Conservation (phyloP, 2,888 invertebrate genomes). For the Hydrotaea cyrtoneurina region DNA sequence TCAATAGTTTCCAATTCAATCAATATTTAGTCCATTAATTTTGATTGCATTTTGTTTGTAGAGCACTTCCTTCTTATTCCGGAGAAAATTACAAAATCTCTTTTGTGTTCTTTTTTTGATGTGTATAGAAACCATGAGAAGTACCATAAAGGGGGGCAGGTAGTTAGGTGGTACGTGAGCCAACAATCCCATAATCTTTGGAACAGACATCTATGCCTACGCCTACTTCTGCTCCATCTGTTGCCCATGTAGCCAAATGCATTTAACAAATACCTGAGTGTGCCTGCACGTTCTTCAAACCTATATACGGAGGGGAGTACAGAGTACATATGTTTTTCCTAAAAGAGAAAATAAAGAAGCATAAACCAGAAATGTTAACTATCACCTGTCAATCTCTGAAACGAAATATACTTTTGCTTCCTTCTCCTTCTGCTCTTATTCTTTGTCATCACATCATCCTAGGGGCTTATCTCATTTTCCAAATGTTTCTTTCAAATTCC, state of each 20-base stretch:
- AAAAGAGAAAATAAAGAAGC: not conserved
- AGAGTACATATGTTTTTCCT: not conserved
- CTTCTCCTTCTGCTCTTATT: not conserved
- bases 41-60: not conserved
- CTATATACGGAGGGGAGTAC: not conserved
- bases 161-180: not conserved
- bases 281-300: slow-evolving; percentile 30
- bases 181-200: not conserved
- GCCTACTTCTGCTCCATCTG: not conserved
- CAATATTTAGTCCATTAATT: not conserved
- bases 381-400: slow-evolving; percentile 48
- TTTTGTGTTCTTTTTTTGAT: slow-evolving; percentile 8
- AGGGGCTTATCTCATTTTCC: slow-evolving; percentile 18
- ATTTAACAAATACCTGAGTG: no score
- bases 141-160: not conserved
- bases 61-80: not conserved
- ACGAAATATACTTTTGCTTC: slow-evolving; percentile 10
- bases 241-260: no score
- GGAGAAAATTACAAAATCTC: slow-evolving; percentile 3
- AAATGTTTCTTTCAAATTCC: not conserved
- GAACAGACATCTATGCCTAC: not conserved
- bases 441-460: no score
- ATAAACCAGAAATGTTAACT: slow-evolving; percentile 1
- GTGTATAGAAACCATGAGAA: no score
- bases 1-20: not conserved